Conservation (phyloP, 1,140 invertebrate species). For the Homarus americanus region DNA sequence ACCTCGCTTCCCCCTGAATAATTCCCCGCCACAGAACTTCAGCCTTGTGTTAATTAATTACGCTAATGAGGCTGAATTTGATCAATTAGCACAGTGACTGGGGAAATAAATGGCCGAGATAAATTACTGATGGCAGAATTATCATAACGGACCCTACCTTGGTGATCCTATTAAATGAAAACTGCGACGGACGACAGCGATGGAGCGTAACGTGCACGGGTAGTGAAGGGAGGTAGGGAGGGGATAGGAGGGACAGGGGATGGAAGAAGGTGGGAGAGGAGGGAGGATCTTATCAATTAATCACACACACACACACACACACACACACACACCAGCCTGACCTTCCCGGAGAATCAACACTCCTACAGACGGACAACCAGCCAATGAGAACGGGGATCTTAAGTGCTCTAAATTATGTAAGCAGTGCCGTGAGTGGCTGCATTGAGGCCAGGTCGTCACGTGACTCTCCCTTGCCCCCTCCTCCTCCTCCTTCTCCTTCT, state of each 20-base stretch:
- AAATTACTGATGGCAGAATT: slow-evolving; percentile 51
- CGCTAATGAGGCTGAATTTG: slow-evolving; percentile 52
- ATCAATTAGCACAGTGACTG: slow-evolving; percentile 55
- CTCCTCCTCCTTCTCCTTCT: slow-evolving; percentile 1
- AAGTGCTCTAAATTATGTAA: background rate
- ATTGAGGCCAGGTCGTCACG: background rate
- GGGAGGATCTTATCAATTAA: too few relatives aligned
- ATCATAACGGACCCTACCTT: slow-evolving; percentile 42
- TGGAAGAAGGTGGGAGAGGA: background rate
- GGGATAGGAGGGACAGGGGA: background rate
- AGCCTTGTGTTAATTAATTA: slow-evolving; percentile 41
- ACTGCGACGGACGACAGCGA: slow-evolving; percentile 29
- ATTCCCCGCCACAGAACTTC: background rate
- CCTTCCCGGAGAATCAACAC: too few relatives aligned
- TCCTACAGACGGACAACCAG: background rate
- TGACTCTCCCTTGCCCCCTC: background rate
- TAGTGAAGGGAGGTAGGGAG: background rate
- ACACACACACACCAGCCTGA: too few relatives aligned
- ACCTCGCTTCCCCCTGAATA: too few relatives aligned
- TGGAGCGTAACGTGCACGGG: background rate
- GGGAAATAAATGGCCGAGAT: slow-evolving; percentile 52
- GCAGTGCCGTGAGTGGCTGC: background rate
- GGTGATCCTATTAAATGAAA: too few relatives aligned
- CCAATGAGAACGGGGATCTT: background rate
- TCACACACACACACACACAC: too few relatives aligned